These are phyloP conservation scores for Callyntrura guangdongensis DNA, from an alignment of 2,888 invertebrate genomes.

Conservation along the genomic window DNA sequence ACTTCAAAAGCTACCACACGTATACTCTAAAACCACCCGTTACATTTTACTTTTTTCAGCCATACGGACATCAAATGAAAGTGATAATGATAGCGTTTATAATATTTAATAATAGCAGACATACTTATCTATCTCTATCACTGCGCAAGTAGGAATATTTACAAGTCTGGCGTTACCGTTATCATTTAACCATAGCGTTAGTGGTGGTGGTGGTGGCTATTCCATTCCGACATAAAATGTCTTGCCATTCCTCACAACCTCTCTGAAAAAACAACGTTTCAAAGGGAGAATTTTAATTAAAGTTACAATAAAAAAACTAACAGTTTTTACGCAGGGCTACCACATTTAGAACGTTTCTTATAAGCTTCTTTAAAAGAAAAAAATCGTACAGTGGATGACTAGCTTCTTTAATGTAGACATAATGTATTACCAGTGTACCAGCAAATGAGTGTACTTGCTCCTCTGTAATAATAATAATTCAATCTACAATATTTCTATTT, in stretches of 20 bases:
- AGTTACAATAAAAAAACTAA: constrained; percentile 44
- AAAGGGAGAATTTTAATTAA: constrained; percentile 35
- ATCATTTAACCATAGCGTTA: not conserved
- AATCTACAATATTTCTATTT: constrained; percentile 33
- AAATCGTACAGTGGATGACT: not conserved
- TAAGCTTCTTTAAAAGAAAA: not conserved
- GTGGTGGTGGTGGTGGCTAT: constrained; percentile 1
- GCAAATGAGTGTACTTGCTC: constrained; percentile 46
- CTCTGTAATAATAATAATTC: constrained; percentile 51
- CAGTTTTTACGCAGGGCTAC: constrained; percentile 27
- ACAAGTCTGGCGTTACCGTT: not conserved
- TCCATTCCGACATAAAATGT: not conserved
- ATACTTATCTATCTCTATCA: not conserved
- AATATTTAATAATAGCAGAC: constrained; percentile 29
- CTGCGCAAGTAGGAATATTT: constrained; percentile 1
- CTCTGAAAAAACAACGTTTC: not conserved
- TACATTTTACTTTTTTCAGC: constrained; percentile 33
- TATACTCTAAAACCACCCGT: not conserved
- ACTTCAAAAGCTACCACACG: too few species aligned
- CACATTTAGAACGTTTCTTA: not conserved
- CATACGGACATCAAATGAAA: constrained; percentile 58
- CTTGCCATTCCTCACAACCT: constrained; percentile 11
- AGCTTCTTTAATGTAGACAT: constrained; percentile 44
- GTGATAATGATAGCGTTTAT: constrained; percentile 50
- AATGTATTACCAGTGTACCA: constrained; percentile 10